Evolutionary conservation across 2,888 invertebrate genomes (phyloP), one percentile per base, ranked within the genome.

Genomic region (Mechanitis messenoides): DNA sequence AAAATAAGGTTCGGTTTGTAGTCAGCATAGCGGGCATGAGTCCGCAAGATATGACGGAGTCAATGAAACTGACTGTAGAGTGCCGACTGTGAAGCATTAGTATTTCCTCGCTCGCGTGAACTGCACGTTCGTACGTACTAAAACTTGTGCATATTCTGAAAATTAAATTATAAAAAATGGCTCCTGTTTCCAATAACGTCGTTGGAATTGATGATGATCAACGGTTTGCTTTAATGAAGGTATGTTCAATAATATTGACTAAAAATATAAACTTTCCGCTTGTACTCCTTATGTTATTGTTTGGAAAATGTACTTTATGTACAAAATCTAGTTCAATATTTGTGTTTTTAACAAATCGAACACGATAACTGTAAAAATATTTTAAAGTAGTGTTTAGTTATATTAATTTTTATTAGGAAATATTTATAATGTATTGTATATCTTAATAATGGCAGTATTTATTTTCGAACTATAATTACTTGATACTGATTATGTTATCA

Each of bases 151-250:
- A 11, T 50, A 7, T 31, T 3, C n/a, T 3, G 31, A 9, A 31
- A 50, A 28, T 31, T 50, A 50, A 50, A 42, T 31, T 9, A 31
- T n/a, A 28, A 28, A 50, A 63, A 53, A 68, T 69, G 90, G 85
- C 89, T 65, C 90, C 90, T 12, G 79, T 87, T 45, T 80, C 90
- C 7, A 84, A 83, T 67, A 72, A 75, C 53, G 85, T 91, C 12
- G 79, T 92, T 62, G 91, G 91, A 60, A 88, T 94, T 66, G 93
- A 93, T 58, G 95, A 95, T 80, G 94, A 94, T 73, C 93, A 95
- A 75, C 91, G 93, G 70, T 95, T 95, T 76, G 92, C 94, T 20
- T 85, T 95, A 66, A 95, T 95, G 93, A 95, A 95, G 93, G 95
- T 95, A 91, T 61, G 77, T 45, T 28, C 1, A 35, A 42, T 42